phyloP scores from a whole-genome alignment of 2,888 invertebrate genomes.

The Apodemia mormo region DNA sequence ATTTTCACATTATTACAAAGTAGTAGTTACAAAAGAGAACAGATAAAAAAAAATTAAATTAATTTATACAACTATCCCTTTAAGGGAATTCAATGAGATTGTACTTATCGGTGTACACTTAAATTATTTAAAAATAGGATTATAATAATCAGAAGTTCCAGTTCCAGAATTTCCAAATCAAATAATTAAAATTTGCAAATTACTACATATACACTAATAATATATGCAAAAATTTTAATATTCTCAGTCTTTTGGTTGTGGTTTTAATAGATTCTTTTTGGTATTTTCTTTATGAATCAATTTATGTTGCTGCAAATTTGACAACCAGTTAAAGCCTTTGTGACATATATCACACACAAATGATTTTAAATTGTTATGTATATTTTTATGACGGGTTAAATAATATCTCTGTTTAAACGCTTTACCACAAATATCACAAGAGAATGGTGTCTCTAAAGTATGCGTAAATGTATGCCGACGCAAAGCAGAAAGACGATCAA shows the following conservation, averaged over 20 bases:
- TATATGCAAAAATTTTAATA: not conserved
- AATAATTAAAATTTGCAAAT: not conserved
- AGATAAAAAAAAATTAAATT: too few relatives aligned
- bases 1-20: too few relatives aligned
- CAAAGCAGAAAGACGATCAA: slow-evolving; percentile 6
- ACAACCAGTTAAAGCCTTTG: slow-evolving; percentile 1
- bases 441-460: slow-evolving; percentile 9
- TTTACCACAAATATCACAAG: slow-evolving; percentile 11
- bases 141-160: too few relatives aligned
- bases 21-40: too few relatives aligned
- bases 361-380: slow-evolving; percentile 3
- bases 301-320: not conserved
- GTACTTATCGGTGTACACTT: too few relatives aligned
- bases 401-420: not conserved
- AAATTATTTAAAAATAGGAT: too few relatives aligned
- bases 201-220: not conserved
- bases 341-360: slow-evolving; percentile 12
- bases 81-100: too few relatives aligned
- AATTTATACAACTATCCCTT: too few relatives aligned
- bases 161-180: too few relatives aligned
- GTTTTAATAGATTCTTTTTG: not conserved
- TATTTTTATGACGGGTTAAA: not conserved
- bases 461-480: not conserved
- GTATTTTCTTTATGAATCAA: not conserved
- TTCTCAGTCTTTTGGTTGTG: not conserved